Conservation (phyloP, 2,113 vertebrate species). For the Chroicocephalus ridibundus region DNA sequence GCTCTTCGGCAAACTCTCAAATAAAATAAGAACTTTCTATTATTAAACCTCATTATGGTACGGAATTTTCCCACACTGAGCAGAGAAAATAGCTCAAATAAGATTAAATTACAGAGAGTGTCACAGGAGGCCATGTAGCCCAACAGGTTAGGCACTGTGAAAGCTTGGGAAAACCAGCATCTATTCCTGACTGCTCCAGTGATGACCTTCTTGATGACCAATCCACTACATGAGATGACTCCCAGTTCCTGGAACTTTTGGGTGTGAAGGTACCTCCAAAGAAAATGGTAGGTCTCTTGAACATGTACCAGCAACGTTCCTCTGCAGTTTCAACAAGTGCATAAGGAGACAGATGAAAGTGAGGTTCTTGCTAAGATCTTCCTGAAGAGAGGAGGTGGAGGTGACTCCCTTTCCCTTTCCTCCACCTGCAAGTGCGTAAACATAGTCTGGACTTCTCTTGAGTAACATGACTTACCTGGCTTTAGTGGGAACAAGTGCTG, state of each 20-base stretch:
- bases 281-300: neutral
- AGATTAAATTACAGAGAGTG: neutral
- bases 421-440: neutral
- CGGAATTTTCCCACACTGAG: conserved; percentile 6
- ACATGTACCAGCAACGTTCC: neutral
- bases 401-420: neutral
- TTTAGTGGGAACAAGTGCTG: neutral
- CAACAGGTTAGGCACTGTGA: neutral
- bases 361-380: neutral
- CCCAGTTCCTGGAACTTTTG: neutral
- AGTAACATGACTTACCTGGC: neutral
- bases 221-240: neutral
- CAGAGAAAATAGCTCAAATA: neutral
- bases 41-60: conserved; percentile 14
- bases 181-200: neutral
- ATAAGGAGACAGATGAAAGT: neutral
- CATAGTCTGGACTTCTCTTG: neutral
- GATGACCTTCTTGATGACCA: neutral
- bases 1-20: conserved; percentile 16
- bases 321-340: neutral
- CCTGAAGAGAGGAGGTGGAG: neutral
- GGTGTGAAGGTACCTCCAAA: neutral
- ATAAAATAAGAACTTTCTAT: conserved; percentile 30
- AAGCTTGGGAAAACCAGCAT: neutral
- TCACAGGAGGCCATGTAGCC: neutral